Evolutionary conservation across 2,888 invertebrate species (phyloP), one percentile per base, ranked within the genome.

Genomic region (Caenorhabditis angaria): DNA sequence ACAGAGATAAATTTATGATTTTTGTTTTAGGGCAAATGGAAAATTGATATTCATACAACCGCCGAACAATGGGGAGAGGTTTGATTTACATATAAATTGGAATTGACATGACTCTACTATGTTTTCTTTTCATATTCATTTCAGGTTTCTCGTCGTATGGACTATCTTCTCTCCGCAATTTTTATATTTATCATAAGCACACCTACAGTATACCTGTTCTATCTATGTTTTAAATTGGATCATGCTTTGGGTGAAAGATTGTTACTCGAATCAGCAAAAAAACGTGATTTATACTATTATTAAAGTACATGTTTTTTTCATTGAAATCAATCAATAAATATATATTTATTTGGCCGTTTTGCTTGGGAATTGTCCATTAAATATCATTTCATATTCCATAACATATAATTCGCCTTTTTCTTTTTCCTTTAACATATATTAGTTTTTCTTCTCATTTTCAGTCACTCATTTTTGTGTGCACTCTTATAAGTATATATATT

Each of bases 11-110:
- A 22, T 53, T 25, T 41, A 2, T 25, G 41, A 51, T 12, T 48
- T 6, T 5, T 14, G n/a, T 57, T 56, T 18, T 58, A 74, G 73
- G 64, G 66, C 25, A 65, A 62, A 53, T 61, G 68, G 14, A 62
- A 60, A 28, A 61, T 71, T 61, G 67, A 76, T 35, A 69, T 76
- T 28, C 76, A 76, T 28, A 71, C 76, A 25, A 67, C 76, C 0
- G 76, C 77, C 0, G 77, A 79, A 61, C 76, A 79, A 48, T 79
- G 79, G 79, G 76, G 77, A 51, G 79, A 77, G 62, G 78, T 78
- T 41, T 60, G 35, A 41, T 41, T 41, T 41, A 41, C 41, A 41
- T 41, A 41, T 41, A 41, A 12, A 41, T 41, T 41, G 41, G 18
- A 41, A n/a, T n/a, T n/a, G n/a, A n/a, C n/a, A n/a, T n/a, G n/a